phyloP scores from a whole-genome alignment of 64 coral and sea anemone species.

The Dendrophyllia cribrosa region DNA sequence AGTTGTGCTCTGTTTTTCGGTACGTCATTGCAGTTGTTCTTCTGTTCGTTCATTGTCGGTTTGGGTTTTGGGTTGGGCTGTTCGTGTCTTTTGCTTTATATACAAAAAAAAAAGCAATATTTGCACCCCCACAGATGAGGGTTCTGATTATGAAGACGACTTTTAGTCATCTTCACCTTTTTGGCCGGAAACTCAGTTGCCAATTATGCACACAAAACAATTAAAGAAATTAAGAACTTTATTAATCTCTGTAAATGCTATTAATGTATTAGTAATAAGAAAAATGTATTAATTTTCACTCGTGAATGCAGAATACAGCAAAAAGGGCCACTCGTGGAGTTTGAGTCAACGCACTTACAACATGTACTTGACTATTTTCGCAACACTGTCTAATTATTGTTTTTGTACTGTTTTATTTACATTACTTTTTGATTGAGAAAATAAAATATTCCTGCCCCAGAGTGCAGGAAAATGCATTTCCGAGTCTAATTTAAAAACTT shows the following conservation, averaged over 20 bases:
- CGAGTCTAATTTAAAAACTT: constrained; percentile 40
- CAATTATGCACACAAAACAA: background rate
- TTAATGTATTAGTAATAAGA: background rate
- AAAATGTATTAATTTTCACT: background rate
- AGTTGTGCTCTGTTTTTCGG: too few relatives aligned
- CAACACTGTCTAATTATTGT: constrained; percentile 6
- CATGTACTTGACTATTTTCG: background rate
- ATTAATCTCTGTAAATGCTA: constrained; percentile 1
- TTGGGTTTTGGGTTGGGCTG: too few relatives aligned
- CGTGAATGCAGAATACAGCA: background rate
- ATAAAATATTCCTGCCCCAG: constrained; percentile 6
- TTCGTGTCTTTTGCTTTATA: too few relatives aligned
- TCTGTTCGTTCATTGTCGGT: too few relatives aligned
- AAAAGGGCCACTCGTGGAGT: background rate
- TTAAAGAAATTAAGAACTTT: background rate
- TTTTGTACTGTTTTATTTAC: background rate
- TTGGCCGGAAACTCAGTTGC: background rate
- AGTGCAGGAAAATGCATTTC: constrained; percentile 44
- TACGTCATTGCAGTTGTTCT: too few relatives aligned
- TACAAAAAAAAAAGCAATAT: too few relatives aligned
- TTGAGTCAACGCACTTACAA: background rate
- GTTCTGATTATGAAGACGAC: background rate
- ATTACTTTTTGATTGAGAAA: constrained; percentile 20
- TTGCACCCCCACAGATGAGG: background rate
- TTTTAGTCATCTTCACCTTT: background rate